Evolutionary conservation across 2,797 vertebrate species (phyloP), one percentile per base, ranked within the genome.

Genomic region (Prunella strophiata): DNA sequence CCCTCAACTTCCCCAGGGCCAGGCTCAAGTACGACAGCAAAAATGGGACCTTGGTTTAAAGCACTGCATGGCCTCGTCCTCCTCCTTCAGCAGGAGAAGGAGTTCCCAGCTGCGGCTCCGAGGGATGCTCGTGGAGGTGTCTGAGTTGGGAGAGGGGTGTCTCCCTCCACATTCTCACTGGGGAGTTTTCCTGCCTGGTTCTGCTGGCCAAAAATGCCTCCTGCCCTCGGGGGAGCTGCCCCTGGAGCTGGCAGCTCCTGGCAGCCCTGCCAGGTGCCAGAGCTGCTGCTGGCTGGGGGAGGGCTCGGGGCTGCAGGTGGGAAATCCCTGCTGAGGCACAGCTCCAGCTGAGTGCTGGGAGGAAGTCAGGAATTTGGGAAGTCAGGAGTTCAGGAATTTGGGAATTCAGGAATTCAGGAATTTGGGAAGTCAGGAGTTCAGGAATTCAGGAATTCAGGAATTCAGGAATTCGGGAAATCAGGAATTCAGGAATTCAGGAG

Each of bases 11-110:
- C 65, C 96, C 97, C 47, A 72, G 92, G 52, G 91, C 93, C 63
- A 86, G 95, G 43, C 96, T 96, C 32, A 96, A 86, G 43, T 98
- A 98, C 1, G 98, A 98, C 95, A 97, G 97, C 89, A 97, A 96
- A 61, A 98, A 98, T 0, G 98, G 98, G 36, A 98, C 98, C 32
- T 66, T 98, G 42, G 98, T 98, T 14, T 98, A 90, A 96, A 11
- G 36, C 22, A 9, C 14, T 21, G 3, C 15, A 1, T 34, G 84
- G 36, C 13, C 13, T 54, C 26, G 29, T 58, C 16, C 66, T 71
- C 40, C 67, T 89, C 43, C 70, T 89, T 6, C 43, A 27, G 67
- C 74, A 48, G 58, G 21, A 14, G 12, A 62, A 42, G 61, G 76
- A 73, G 47, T 10, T 81, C 40, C 4, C 27, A 15, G 72, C 61